Evolutionary conservation across 2,888 invertebrate species (phyloP), one percentile per base, ranked within the genome.

Genomic region (Hydrotaea cyrtoneurina): DNA sequence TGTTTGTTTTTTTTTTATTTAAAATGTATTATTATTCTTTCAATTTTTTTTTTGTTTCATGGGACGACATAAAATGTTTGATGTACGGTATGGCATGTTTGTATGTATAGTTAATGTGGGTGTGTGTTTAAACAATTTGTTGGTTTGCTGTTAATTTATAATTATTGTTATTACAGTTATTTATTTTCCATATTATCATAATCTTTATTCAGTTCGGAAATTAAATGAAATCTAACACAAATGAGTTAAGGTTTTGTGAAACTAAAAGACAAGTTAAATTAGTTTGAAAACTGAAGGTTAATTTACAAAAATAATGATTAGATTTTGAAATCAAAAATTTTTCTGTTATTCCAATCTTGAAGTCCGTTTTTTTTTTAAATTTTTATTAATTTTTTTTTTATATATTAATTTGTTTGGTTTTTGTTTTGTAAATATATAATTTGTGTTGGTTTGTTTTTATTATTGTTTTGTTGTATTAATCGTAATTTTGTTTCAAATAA

Each of bases 51-150:
- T 75, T 31, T 83, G 75, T 78, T 71, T 62, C 57, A 57, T 77
- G 85, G 85, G 85, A 85, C 82, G 85, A 85, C 85, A 82, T 82
- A 80, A 85, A 85, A 85, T 82, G 55, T 74, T 80, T 80, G 43
- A 79, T 77, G 55, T 77, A 36, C 71, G 78, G 78, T 64, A 39
- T 66, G 66, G 36, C 72, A 83, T 72, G 76, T 50, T 39, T 46
- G 69, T 59, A 73, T 75, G 69, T 59, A 66, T 69, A 69, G 69
- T 69, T 39, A 69, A 43, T 77, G 62, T 72, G 17, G 26, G 39
- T 59, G 17, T 57, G 39, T 66, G 17, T 59, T 78, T 74, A 83
- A 81, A 79, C 83, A 57, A 83, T 74, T 80, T 53, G 64, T 55
- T 72, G 43, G 15, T 62, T 62, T 46, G 13, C 39, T 59, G 26